Percentiles rank a stretch among this genome's conserved stretches.
Evolutionary conservation across 2,888 invertebrate genomes (phyloP).

Genomic region (Elysia crispata): DNA sequence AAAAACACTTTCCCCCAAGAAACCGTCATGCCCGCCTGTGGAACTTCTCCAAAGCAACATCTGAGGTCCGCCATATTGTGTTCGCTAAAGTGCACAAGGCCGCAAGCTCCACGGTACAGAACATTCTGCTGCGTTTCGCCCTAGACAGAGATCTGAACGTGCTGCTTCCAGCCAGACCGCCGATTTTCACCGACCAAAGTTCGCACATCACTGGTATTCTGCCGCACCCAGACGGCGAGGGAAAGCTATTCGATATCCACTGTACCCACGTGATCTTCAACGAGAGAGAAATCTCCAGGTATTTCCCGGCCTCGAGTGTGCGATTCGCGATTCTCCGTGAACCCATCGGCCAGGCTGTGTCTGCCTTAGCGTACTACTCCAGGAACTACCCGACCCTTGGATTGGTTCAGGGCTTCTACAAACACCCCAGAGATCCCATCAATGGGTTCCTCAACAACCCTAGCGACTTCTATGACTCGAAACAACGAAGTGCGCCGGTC

Average conservation of each 20-base stretch:
- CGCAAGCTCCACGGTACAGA: too few relatives aligned
- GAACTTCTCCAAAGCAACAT: too few relatives aligned
- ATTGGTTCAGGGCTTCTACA: slow-evolving; percentile 47
- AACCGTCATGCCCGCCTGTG: too few relatives aligned
- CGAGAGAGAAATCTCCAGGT: slow-evolving; percentile 43
- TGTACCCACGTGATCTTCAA: slow-evolving; percentile 63
- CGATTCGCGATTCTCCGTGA: slow-evolving; percentile 61
- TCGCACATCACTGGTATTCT: too few relatives aligned
- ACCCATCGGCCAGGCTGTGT: slow-evolving; percentile 58
- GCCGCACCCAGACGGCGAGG: too few relatives aligned
- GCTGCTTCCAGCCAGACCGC: too few relatives aligned
- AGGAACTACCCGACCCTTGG: slow-evolving; percentile 38
- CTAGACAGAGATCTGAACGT: too few relatives aligned
- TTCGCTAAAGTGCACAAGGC: too few relatives aligned
- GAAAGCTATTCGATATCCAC: slow-evolving; percentile 51
- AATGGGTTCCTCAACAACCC: slow-evolving; percentile 55
- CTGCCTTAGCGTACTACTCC: slow-evolving; percentile 54
- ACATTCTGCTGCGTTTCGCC: too few relatives aligned
- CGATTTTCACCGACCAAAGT: too few relatives aligned
- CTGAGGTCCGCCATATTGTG: too few relatives aligned
- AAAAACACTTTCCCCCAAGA: too few relatives aligned
- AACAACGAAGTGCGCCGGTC: not conserved
- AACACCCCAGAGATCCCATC: slow-evolving; percentile 49
- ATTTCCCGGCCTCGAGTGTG: slow-evolving; percentile 55
- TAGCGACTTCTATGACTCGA: slow-evolving; percentile 52